Evolutionary conservation across 2,888 invertebrate genomes (phyloP).

Genomic region (Cecidostiba fungosa): DNA sequence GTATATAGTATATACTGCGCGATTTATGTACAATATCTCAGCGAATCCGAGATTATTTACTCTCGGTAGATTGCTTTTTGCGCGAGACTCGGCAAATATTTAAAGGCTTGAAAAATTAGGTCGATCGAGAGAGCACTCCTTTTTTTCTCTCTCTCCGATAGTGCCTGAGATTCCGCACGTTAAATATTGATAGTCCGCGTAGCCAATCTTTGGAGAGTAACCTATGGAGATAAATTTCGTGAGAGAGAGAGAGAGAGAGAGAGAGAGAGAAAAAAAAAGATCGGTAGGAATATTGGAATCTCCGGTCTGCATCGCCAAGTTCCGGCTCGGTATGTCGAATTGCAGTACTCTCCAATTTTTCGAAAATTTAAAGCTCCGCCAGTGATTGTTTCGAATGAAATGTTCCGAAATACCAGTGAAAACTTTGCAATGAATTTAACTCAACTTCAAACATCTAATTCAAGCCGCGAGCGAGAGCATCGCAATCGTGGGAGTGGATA

Average conservation of each 20-base stretch:
- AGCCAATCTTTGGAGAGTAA: constrained; percentile 43
- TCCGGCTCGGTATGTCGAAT: neutral
- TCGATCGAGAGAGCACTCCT: constrained; percentile 32
- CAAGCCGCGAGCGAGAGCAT: neutral
- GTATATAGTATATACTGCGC: neutral
- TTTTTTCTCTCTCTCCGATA: neutral
- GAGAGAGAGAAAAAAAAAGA: no score
- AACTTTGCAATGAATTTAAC: neutral
- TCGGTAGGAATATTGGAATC: constrained; percentile 39
- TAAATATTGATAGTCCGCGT: constrained; percentile 47
- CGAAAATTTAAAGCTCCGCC: neutral
- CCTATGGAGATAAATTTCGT: constrained; percentile 40
- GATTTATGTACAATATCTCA: constrained; percentile 10
- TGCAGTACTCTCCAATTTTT: neutral
- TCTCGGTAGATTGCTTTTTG: constrained; percentile 36
- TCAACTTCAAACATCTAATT: neutral
- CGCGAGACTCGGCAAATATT: constrained; percentile 43
- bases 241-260: no score
- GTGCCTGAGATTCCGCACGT: constrained; percentile 36
- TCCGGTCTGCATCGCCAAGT: neutral
- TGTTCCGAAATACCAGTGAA: neutral
- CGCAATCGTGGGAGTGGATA: neutral
- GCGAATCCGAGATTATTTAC: constrained; percentile 45
- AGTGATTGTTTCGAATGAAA: neutral
- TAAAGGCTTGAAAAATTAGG: constrained; percentile 52